Evolutionary conservation across 2,113 vertebrate genomes (phyloP).

Genomic region (Crotalus viridis): DNA sequence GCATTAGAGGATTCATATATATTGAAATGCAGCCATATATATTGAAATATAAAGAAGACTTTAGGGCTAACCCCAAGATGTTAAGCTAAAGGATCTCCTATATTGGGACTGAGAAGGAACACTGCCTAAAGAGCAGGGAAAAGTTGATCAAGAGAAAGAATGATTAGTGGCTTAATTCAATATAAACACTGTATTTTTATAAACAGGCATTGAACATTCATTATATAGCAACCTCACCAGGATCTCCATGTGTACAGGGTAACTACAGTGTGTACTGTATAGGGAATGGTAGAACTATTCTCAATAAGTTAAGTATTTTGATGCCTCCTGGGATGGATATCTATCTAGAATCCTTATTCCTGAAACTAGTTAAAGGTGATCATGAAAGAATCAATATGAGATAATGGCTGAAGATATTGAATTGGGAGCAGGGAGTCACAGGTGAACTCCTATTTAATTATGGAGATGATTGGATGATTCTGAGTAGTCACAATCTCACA

Average conservation of each 20-base stretch:
- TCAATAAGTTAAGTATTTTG: background rate
- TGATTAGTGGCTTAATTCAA: background rate
- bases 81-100: background rate
- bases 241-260: background rate
- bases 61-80: background rate
- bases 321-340: background rate
- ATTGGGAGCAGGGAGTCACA: background rate
- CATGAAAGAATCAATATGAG: background rate
- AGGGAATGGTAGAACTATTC: background rate
- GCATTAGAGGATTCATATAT: background rate
- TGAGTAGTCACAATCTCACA: background rate
- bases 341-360: background rate
- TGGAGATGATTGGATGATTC: background rate
- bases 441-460: background rate
- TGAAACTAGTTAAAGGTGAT: background rate
- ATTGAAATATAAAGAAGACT: background rate
- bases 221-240: background rate
- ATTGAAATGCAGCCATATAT: background rate
- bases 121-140: background rate
- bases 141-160: background rate
- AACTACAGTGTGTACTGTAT: background rate
- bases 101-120: background rate
- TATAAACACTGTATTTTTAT: background rate
- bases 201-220: background rate
- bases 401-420: background rate